Conservation (phyloP, 2,797 vertebrate species). For the Pangasius sanitwongsei region DNA sequence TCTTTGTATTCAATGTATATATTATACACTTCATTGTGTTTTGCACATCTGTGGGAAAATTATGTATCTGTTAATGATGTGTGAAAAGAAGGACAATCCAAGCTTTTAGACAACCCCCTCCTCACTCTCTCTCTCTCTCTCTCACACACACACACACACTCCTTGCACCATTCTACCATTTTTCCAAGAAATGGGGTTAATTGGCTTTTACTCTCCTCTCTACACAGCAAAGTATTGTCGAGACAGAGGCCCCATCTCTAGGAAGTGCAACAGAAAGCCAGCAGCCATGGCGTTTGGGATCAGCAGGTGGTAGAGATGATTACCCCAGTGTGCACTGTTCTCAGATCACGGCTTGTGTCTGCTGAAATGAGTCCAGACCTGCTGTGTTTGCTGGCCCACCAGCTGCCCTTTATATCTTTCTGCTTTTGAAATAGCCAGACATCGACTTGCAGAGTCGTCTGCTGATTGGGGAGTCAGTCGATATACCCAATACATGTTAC, state of each 20-base stretch:
- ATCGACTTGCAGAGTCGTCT: conserved; percentile 8
- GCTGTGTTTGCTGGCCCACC: conserved; percentile 35
- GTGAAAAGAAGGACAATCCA: conserved; percentile 86
- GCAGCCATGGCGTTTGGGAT: conserved; percentile 62
- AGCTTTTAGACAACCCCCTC: conserved; percentile 72
- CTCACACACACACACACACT: conserved; percentile 43
- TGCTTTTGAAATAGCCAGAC: conserved; percentile 46
- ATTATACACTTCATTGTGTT: conserved; percentile 17
- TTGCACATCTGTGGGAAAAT: conserved; percentile 54
- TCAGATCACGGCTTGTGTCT: conserved; percentile 43
- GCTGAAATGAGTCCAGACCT: conserved; percentile 46
- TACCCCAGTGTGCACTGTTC: conserved; percentile 49
- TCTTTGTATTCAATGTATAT: conserved; percentile 18
- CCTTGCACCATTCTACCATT: conserved; percentile 66
- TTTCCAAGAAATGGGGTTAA: conserved; percentile 84
- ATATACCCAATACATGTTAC: conserved; percentile 42
- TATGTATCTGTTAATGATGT: conserved; percentile 89
- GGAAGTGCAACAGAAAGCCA: conserved; percentile 66
- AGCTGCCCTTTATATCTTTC: conserved; percentile 36
- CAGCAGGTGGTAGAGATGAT: conserved; percentile 62
- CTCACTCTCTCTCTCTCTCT: neutral
- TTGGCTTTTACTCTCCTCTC: conserved; percentile 81
- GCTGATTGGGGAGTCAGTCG: conserved; percentile 37
- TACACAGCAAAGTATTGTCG: conserved; percentile 61
- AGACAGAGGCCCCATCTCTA: conserved; percentile 70